Base-by-base conservation (phyloP, 2,888 invertebrate species). In the Xanthostigma xanthostigma region DNA sequence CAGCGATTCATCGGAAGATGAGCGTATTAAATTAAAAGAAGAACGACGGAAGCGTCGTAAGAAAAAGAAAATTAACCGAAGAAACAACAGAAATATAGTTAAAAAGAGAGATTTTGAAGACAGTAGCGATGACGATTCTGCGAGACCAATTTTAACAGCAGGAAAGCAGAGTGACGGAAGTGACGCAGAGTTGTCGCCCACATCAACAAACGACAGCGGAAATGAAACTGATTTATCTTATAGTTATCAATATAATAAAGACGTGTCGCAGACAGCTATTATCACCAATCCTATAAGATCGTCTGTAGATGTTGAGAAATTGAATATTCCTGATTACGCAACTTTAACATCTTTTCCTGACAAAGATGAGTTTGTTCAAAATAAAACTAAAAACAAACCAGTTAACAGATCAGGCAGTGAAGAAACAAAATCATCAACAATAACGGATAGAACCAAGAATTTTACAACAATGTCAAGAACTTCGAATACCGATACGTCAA, bases 1-100 rank as follows among this genome's bases (percentile, higher is more conserved):
- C 50, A 64, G 64, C 51, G 64, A 64, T 54, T 65, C 65, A 8
- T 64, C 62, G 5, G 60, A 57, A 43, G 62, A 62, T 43, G 61
- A 60, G 49, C 41, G 45, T 27, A 27, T 27, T 27, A 27, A 27
- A 27, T 27, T 27, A 43, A 36, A 43, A 38, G 8, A 38, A 38
- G 13, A 38, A 38, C 13, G 13, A 27, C 44, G 13, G 33, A 44
- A 44, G 35, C 9, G 4, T n/a, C 11, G 17, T 8, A 14, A 13
- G 45, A 17, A 11, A 39, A 39, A 36, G 36, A 14, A 37, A 33
- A 40, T 11, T 43, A 53, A 49, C 39, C 50, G 35, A 39, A 50
- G 45, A 39, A 42, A 41, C 41, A 48, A 45, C 36, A 49, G 44
- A 44, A 38, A 40, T 48, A 41, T 17, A 38, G 48, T 43, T 46